Evolutionary conservation across 2,797 vertebrate genomes (phyloP).

Genomic region (Furcifer pardalis): DNA sequence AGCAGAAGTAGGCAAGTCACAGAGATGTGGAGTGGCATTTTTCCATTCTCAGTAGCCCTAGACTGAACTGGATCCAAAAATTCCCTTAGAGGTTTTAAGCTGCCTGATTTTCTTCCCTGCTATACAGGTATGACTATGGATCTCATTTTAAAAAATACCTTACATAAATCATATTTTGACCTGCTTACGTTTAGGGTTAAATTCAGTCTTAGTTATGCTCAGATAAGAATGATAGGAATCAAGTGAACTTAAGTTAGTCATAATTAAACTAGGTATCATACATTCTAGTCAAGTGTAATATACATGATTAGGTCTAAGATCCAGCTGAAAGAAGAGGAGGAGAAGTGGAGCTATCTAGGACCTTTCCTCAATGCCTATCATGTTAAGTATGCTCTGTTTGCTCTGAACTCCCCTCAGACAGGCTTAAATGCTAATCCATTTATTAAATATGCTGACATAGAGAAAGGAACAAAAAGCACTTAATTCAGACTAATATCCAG

Average conservation of each 20-base stretch:
- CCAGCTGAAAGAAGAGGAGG: too few relatives aligned
- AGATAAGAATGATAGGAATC: not conserved
- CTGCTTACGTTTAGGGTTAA: not conserved
- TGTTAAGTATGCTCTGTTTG: not conserved
- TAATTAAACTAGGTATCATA: not conserved
- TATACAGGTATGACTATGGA: not conserved
- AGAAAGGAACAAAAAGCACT: constrained; percentile 78
- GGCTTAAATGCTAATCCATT: constrained; percentile 77
- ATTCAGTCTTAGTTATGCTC: not conserved
- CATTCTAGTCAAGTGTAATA: too few relatives aligned
- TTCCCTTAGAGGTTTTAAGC: too few relatives aligned
- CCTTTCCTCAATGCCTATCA: not conserved
- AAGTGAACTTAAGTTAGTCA: not conserved
- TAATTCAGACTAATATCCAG: constrained; percentile 73
- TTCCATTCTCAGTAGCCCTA: too few relatives aligned
- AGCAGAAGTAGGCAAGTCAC: too few relatives aligned
- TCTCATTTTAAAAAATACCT: not conserved
- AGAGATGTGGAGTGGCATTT: too few relatives aligned
- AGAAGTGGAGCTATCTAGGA: not conserved
- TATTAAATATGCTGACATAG: constrained; percentile 73
- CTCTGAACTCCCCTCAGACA: constrained; percentile 73
- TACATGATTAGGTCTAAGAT: not conserved
- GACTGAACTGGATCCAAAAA: too few relatives aligned
- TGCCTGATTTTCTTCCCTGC: too few relatives aligned
- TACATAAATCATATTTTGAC: not conserved